Conservation (phyloP, 2,113 vertebrate genomes). For the Rhineura floridana region DNA sequence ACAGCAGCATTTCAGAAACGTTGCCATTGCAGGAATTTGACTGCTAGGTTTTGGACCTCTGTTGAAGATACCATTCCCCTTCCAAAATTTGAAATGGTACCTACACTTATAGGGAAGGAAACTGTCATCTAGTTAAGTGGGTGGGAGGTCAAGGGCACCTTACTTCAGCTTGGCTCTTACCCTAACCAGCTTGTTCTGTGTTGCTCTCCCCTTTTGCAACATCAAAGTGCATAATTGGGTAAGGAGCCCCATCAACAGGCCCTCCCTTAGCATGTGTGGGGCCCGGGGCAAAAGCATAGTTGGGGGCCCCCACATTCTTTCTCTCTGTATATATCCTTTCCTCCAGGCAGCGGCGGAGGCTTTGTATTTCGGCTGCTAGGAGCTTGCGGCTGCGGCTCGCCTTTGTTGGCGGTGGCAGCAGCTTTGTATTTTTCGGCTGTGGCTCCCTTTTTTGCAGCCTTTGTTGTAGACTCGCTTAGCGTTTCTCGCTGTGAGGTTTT, state of each 20-base stretch:
- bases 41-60: background rate
- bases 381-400: too few species aligned
- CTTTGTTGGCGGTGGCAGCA: too few species aligned
- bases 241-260: background rate
- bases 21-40: background rate
- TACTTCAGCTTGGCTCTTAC: background rate
- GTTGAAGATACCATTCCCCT: background rate
- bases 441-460: too few species aligned
- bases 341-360: too few species aligned
- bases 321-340: too few species aligned
- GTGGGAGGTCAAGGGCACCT: background rate
- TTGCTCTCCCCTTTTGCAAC: background rate
- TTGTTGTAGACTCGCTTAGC: too few species aligned
- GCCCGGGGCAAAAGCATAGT: too few species aligned
- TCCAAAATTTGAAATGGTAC: background rate
- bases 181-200: background rate
- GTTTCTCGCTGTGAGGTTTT: too few species aligned
- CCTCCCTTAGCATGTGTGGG: too few species aligned
- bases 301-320: too few species aligned
- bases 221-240: background rate
- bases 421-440: too few species aligned
- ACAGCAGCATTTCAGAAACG: background rate
- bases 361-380: too few species aligned
- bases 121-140: background rate
- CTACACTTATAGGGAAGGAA: background rate